Conservation (phyloP, 1,140 invertebrate species). For the Hyles vespertilio region DNA sequence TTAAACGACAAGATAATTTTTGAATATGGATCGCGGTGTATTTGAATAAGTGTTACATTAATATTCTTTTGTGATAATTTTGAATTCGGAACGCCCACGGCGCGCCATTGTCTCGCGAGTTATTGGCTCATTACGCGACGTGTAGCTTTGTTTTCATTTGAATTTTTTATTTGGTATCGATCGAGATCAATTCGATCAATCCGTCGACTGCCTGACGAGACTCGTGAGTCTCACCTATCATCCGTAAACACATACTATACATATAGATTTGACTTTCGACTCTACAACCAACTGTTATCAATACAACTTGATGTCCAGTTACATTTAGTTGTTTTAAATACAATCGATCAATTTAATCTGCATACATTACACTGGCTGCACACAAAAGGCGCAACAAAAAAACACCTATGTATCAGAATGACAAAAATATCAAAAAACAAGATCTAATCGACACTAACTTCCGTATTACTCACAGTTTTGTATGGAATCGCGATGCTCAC, state of each 20-base stretch:
- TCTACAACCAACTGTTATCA: no score
- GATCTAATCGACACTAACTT: conserved; percentile 7
- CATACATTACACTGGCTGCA: no score
- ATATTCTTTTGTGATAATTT: conserved; percentile 72
- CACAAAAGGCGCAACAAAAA: no score
- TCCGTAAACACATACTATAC: no score
- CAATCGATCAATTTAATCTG: no score
- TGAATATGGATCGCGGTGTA: conserved; percentile 61
- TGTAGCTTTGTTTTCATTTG: conserved; percentile 53
- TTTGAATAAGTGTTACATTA: conserved; percentile 73
- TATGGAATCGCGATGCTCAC: conserved; percentile 4
- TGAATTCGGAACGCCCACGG: conserved; percentile 62
- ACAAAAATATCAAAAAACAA: conserved; percentile 27
- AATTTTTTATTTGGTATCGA: conserved; percentile 61
- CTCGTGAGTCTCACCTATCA: no score
- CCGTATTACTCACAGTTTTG: conserved; percentile 3
- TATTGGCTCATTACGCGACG: conserved; percentile 71
- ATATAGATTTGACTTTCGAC: no score
- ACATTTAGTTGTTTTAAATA: conserved; percentile 1
- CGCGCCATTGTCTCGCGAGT: conserved; percentile 65
- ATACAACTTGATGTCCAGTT: no score
- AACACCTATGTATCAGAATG: neutral
- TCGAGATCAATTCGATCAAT: conserved; percentile 28
- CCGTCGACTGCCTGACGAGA: no score
- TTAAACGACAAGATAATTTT: conserved; percentile 59